Percentiles rank a stretch among this genome's conserved stretches.
Conservation (phyloP, 2,113 vertebrate genomes). For the Bos indicus region DNA sequence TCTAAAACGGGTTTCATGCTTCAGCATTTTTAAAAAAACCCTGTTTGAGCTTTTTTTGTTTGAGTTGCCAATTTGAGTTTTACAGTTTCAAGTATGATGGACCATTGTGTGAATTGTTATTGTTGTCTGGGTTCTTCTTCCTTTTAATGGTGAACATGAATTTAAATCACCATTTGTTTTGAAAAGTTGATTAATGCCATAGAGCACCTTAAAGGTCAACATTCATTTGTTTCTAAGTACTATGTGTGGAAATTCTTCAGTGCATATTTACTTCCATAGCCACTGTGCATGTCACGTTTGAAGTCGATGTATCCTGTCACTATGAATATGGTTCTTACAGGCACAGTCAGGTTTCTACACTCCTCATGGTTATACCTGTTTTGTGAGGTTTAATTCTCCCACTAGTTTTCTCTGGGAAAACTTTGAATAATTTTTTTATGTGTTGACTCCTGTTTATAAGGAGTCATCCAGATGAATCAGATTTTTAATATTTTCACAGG, state of each 20-base stretch:
- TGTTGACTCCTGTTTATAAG: not conserved
- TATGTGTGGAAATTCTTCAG: not conserved
- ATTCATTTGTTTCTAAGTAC: not conserved
- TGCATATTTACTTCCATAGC: not conserved
- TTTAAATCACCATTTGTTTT: not conserved
- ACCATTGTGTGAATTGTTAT: not conserved
- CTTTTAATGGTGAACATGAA: not conserved
- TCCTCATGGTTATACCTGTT: rapidly evolving
- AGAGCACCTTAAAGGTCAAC: not conserved
- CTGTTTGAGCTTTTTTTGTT: not conserved
- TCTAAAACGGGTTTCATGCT: not conserved
- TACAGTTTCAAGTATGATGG: not conserved
- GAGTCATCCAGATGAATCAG: not conserved
- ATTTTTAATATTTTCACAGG: not conserved
- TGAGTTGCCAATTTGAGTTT: not conserved
- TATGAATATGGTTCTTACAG: not conserved
- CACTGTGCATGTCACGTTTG: rapidly evolving
- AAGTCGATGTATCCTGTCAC: rapidly evolving
- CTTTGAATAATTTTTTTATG: not conserved
- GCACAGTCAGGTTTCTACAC: not conserved
- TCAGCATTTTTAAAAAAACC: not conserved
- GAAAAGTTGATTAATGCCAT: not conserved
- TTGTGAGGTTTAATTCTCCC: not conserved
- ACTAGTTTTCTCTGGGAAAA: not conserved
- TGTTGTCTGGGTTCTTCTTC: not conserved